Evolutionary conservation across 2,113 vertebrate species (phyloP).

Genomic region (Notothenia coriiceps): DNA sequence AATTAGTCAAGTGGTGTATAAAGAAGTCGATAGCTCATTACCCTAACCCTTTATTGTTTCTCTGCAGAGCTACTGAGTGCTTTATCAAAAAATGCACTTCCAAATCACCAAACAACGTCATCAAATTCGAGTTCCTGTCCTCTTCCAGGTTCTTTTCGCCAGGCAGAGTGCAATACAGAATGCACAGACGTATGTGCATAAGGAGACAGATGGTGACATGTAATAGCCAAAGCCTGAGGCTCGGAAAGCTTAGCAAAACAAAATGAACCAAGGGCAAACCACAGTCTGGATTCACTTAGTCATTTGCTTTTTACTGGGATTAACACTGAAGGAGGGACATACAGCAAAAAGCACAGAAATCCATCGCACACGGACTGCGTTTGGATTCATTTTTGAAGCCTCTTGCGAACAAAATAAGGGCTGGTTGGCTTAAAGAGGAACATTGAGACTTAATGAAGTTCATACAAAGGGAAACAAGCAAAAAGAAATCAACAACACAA

Average conservation of each 20-base stretch:
- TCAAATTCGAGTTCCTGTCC: background rate
- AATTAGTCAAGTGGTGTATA: no score
- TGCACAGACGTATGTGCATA: slow-evolving; percentile 48
- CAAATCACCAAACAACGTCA: background rate
- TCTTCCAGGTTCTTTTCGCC: slow-evolving; percentile 11
- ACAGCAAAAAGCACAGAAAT: slow-evolving; percentile 13
- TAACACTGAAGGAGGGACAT: slow-evolving; percentile 35
- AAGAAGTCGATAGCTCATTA: no score
- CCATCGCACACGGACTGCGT: background rate
- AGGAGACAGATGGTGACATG: slow-evolving; percentile 68
- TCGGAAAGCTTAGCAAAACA: slow-evolving; percentile 57
- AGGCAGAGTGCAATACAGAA: slow-evolving; percentile 30
- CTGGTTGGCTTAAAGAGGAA: background rate
- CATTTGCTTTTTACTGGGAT: slow-evolving; percentile 29
- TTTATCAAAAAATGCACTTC: background rate
- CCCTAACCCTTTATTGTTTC: background rate
- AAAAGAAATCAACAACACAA: background rate
- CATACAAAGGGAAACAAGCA: background rate
- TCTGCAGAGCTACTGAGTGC: no score
- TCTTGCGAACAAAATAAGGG: background rate
- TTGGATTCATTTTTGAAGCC: background rate
- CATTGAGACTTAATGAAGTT: background rate
- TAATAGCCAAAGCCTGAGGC: slow-evolving; percentile 56
- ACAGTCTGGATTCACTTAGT: slow-evolving; percentile 39
- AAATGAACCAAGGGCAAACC: slow-evolving; percentile 49